Evolutionary conservation across 1,140 invertebrate species (phyloP).

Genomic region (Rhyzopertha dominica): DNA sequence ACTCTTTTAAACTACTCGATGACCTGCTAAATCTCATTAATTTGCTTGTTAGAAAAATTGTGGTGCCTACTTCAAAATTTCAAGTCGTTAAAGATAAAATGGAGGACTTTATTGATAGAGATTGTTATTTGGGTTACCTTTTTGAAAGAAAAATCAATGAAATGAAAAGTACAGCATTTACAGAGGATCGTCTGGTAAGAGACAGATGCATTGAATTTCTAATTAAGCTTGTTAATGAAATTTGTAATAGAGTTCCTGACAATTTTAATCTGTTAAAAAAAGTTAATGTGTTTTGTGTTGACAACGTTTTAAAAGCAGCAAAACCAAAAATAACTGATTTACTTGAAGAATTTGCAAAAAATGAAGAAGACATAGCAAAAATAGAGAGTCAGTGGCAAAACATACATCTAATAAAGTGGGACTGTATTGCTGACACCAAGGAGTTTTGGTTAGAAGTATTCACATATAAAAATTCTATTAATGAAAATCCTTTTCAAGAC

Average conservation of each 20-base stretch:
- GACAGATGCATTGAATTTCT: slow-evolving; percentile 5
- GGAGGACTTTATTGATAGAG: not conserved
- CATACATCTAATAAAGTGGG: slow-evolving; percentile 19
- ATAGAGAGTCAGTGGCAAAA: slow-evolving; percentile 11
- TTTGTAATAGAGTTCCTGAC: slow-evolving; percentile 1
- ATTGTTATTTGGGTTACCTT: not conserved
- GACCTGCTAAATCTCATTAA: not conserved
- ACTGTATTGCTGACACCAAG: slow-evolving; percentile 18
- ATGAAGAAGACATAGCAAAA: slow-evolving; percentile 2
- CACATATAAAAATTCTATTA: slow-evolving; percentile 33
- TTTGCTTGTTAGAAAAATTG: not conserved
- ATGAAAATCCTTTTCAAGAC: slow-evolving; percentile 33
- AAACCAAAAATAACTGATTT: no score
- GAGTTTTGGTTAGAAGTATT: slow-evolving; percentile 36
- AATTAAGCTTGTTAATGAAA: not conserved
- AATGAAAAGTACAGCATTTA: not conserved
- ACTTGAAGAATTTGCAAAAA: no score
- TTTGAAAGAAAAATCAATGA: slow-evolving; percentile 2
- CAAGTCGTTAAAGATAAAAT: not conserved
- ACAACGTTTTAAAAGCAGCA: not conserved
- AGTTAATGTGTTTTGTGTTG: slow-evolving; percentile 1
- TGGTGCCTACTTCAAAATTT: not conserved
- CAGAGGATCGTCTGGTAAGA: not conserved
- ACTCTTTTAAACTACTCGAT: not conserved
- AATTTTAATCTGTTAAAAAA: slow-evolving; percentile 7